Base-by-base conservation (phyloP, 2,888 invertebrate genomes). In the Himalopsyche anomala region DNA sequence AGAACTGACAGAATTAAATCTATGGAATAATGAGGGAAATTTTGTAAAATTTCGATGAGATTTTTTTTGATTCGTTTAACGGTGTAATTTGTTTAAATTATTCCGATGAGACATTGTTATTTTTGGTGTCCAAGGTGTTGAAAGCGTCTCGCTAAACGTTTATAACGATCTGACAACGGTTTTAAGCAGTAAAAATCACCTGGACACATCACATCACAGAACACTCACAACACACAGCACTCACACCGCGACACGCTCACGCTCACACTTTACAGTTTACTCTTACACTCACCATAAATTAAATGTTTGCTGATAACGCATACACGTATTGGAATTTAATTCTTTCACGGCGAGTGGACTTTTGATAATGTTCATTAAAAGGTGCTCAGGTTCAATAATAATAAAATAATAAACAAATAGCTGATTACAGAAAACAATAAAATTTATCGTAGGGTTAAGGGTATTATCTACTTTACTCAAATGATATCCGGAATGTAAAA, bases 131-230 rank as follows among this genome's bases (percentile, higher is more conserved):
- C 11, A 62, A 62, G 62, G 62, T 62, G 62, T 62, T 62, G 62
- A 62, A 62, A 28, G 28, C 62, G 19, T 19, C 62, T 19, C 62
- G 15, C 62, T 62, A 62, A 62, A 62, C 62, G 62, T 62, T 62
- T 62, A 62, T 62, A 62, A 62, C 62, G 62, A 19, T 62, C 62
- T 62, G 62, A 62, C 62, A 62, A 62, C 62, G 62, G 62, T 62
- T 62, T 62, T 62, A 62, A 62, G 62, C 62, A 62, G 62, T 62
- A 62, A 62, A 62, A 62, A 62, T 62, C 62, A 62, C 62, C 62
- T 62, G 62, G 62, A 62, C 62, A 62, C 15, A 62, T 62, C 62
- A 28, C 62, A 28, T 62, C 62, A 62, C 62, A 51, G 15, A 51
- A 51, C 51, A 51, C 51, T 51, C 51, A 51, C 51, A 51, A 15